Conservation (phyloP, 53 echinoderm and acorn worm genomes). For the Mesocentrotus franciscanus region DNA sequence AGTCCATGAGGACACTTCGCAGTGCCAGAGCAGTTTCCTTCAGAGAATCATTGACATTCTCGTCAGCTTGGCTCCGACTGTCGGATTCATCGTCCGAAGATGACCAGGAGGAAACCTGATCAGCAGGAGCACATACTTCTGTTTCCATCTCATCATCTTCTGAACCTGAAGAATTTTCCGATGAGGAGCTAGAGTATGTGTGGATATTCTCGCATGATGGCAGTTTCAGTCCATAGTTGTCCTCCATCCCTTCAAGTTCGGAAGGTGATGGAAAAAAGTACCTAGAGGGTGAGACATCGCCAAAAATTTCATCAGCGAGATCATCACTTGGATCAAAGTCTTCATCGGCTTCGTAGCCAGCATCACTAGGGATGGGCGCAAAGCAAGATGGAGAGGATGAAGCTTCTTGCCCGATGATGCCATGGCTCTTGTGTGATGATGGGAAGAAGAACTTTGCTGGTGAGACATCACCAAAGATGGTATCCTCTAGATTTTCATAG, state of each 20-base stretch:
- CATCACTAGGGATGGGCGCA: neutral
- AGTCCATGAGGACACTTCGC: neutral
- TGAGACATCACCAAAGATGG: neutral
- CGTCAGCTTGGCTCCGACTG: neutral
- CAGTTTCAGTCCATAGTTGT: neutral
- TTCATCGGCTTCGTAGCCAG: conserved; percentile 31
- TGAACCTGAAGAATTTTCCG: neutral
- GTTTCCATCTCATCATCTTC: neutral
- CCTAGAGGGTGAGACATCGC: neutral
- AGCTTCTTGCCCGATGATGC: neutral
- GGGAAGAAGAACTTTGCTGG: neutral
- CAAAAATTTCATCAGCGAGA: conserved; percentile 19
- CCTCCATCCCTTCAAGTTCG: neutral
- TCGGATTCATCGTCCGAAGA: neutral
- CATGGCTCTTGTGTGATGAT: neutral
- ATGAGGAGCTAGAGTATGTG: neutral
- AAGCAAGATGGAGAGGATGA: neutral
- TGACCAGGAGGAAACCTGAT: neutral
- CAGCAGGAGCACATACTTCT: neutral
- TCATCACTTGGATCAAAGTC: conserved; percentile 39
- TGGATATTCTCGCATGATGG: neutral
- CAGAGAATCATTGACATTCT: neutral
- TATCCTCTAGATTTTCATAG: neutral
- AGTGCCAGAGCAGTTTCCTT: conserved; percentile 40
- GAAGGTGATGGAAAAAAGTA: conserved; percentile 23